phyloP scores from a whole-genome alignment of 2,113 vertebrate species.

The Gavialis gangeticus region DNA sequence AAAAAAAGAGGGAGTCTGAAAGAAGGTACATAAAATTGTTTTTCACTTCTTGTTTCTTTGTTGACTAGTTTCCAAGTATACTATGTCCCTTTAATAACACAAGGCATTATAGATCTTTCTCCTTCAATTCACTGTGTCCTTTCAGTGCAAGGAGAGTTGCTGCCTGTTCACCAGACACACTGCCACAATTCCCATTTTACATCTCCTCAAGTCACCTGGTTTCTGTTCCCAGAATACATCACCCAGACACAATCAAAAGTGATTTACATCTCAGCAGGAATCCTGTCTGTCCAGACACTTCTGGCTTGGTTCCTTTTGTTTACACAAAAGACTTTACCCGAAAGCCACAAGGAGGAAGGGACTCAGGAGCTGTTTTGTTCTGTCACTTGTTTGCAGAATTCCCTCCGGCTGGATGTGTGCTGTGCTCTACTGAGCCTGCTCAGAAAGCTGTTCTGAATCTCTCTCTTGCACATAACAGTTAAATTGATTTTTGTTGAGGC shows the following conservation, averaged over 20 bases:
- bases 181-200: neutral
- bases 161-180: neutral
- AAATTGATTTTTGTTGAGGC: neutral
- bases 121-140: neutral
- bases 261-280: slow-evolving; percentile 62
- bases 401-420: neutral
- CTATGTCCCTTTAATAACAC: rapidly evolving
- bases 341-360: slow-evolving; percentile 28
- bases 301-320: slow-evolving; percentile 44
- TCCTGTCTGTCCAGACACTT: slow-evolving; percentile 37
- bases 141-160: neutral
- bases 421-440: neutral
- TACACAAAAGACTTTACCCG: slow-evolving; percentile 55
- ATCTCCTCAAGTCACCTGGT: neutral
- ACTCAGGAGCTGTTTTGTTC: neutral
- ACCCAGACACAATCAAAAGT: slow-evolving; percentile 22
- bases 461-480: neutral
- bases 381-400: neutral
- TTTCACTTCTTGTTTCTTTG: neutral
- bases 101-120: neutral
- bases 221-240: slow-evolving; percentile 1
- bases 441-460: neutral
- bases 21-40: neutral
- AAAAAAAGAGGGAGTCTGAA: neutral
- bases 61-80: neutral